A percentile compares a stretch with the other conserved stretches of the same genome.
Evolutionary conservation across 2,797 vertebrate genomes (phyloP).

Genomic region (Eulemur rubriventer): DNA sequence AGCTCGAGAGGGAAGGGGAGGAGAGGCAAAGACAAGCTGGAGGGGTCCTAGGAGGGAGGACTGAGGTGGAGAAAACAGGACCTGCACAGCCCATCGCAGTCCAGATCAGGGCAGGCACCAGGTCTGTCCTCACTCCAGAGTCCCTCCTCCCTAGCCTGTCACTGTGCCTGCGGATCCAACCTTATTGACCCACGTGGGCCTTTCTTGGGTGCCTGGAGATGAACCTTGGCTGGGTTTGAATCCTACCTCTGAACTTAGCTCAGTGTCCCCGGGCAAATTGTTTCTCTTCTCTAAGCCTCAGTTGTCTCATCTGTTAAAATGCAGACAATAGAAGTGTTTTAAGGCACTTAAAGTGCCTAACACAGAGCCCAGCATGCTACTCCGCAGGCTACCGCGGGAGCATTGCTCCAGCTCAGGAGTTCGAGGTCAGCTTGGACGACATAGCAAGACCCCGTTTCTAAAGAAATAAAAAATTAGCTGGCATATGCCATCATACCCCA

Average conservation of each 20-base stretch:
- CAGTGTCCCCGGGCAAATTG: neutral
- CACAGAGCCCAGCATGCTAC: neutral
- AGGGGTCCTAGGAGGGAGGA: neutral
- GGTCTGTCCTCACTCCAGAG: neutral
- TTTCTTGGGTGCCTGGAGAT: neutral
- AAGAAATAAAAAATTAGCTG: neutral
- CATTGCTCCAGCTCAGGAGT: neutral
- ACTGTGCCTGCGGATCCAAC: neutral
- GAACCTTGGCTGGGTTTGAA: neutral
- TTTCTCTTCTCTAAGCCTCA: neutral
- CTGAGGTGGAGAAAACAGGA: neutral
- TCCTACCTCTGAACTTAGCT: neutral
- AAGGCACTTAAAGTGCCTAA: neutral
- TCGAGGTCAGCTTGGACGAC: neutral
- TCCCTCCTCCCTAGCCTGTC: neutral
- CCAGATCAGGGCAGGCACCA: neutral
- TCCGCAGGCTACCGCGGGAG: neutral
- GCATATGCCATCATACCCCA: too few species aligned
- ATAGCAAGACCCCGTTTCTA: neutral
- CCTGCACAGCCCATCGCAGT: neutral
- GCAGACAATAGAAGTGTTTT: neutral
- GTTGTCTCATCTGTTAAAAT: constrained; percentile 16
- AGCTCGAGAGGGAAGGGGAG: neutral
- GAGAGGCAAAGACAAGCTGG: neutral
- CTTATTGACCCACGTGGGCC: neutral